Percentiles rank a stretch among this genome's conserved stretches.
Conservation (phyloP, 2,888 invertebrate species). For the Coelinius sp. region DNA sequence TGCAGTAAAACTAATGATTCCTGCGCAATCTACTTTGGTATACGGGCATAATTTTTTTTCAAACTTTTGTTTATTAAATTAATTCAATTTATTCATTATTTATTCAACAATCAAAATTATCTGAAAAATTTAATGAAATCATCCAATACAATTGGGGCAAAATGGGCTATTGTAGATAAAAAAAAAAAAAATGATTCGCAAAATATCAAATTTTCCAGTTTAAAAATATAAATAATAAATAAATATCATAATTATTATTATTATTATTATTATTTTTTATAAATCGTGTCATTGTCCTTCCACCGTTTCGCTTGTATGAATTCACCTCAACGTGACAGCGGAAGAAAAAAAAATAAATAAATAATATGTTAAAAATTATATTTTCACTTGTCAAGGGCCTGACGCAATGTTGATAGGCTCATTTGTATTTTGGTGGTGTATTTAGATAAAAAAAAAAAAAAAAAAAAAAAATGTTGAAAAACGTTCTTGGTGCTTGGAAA, state of each 20-base stretch:
- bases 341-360: not conserved
- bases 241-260: no score
- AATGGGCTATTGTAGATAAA: no score
- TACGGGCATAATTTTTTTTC: constrained; percentile 32
- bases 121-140: no score
- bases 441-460: not conserved
- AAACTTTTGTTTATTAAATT: constrained; percentile 16
- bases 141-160: no score
- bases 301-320: not conserved
- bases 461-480: constrained; percentile 50
- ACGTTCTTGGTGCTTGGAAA: constrained; percentile 48
- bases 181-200: no score
- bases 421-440: constrained; percentile 49
- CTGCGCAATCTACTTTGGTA: constrained; percentile 37
- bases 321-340: not conserved
- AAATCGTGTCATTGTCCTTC: not conserved
- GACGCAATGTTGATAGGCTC: constrained; percentile 42
- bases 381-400: constrained; percentile 58
- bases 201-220: not conserved
- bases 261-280: not conserved
- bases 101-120: no score
- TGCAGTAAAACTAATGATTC: constrained; percentile 48
- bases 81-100: no score
- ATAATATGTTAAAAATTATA: not conserved
- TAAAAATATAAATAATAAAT: not conserved